Conservation (phyloP, 2,888 invertebrate species). For the Adelognathus sp. region DNA sequence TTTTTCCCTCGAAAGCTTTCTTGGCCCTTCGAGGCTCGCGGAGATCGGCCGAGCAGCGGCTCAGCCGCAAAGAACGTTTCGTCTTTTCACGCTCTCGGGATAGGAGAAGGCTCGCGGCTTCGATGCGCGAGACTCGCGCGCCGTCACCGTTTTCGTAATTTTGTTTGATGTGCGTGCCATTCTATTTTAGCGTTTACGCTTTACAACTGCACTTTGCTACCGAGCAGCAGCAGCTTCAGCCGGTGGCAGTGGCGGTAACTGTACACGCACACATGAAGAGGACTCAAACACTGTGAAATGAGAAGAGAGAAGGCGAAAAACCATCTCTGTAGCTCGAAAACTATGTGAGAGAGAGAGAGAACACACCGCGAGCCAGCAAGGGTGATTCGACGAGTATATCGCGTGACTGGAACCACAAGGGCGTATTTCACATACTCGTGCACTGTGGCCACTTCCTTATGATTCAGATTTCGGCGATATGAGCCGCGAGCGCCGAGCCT, state of each 20-base stretch:
- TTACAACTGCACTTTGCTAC: constrained; percentile 69
- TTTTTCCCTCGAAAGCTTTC: background rate
- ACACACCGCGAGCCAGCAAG: constrained; percentile 17
- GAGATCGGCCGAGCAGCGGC: background rate
- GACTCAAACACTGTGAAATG: background rate
- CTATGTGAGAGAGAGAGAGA: constrained; percentile 16
- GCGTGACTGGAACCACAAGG: too few relatives aligned
- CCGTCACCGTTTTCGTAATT: constrained; percentile 64
- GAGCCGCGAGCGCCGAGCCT: constrained; percentile 20
- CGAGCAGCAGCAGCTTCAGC: constrained; percentile 35
- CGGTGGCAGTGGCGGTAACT: constrained; percentile 3
- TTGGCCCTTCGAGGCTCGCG: background rate
- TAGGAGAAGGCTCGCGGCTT: constrained; percentile 1
- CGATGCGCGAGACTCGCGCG: constrained; percentile 23
- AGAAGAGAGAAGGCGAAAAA: constrained; percentile 1
- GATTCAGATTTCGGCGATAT: too few relatives aligned
- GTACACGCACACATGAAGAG: background rate
- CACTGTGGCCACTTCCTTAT: too few relatives aligned
- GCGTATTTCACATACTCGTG: too few relatives aligned
- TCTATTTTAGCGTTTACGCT: constrained; percentile 75
- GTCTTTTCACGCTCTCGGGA: background rate
- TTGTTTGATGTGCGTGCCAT: constrained; percentile 71
- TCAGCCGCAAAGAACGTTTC: background rate
- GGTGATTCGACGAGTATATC: background rate
- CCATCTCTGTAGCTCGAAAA: background rate